Conservation (phyloP, 2,797 vertebrate genomes). For the Uromys caudimaculatus region DNA sequence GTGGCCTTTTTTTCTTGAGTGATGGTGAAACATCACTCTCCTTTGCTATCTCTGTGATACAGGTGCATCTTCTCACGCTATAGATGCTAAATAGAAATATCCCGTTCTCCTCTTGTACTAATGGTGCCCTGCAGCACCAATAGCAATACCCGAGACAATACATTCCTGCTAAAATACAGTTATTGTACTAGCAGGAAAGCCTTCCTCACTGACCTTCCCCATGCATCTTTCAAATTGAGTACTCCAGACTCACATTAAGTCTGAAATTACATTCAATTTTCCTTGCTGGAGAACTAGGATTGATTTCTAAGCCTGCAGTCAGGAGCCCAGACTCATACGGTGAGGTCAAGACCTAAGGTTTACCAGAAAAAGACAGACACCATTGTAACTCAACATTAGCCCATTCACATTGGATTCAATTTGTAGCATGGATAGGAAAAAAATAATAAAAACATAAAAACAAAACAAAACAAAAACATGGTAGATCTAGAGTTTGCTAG, state of each 20-base stretch:
- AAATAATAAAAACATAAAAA: too few relatives aligned
- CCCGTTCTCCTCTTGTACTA: background rate
- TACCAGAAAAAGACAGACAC: background rate
- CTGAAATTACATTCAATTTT: constrained; percentile 64
- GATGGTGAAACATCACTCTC: background rate
- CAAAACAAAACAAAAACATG: background rate
- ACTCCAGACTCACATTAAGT: constrained; percentile 53
- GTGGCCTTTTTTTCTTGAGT: background rate
- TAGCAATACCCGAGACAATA: background rate
- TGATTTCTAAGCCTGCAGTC: constrained; percentile 49
- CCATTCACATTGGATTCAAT: background rate
- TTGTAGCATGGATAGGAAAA: background rate
- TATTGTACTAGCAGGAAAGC: constrained; percentile 52
- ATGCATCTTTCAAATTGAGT: constrained; percentile 65
- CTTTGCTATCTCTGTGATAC: background rate
- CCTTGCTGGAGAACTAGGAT: constrained; percentile 30
- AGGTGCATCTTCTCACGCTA: background rate
- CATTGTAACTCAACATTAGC: background rate
- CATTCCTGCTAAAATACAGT: constrained; percentile 52
- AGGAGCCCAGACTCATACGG: constrained; percentile 14
- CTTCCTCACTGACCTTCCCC: constrained; percentile 19
- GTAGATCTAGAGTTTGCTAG: background rate
- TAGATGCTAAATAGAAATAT: background rate
- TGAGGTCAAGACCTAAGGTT: background rate
- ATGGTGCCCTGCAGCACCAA: constrained; percentile 22